Base-by-base conservation (phyloP, 2,797 vertebrate species). In the Lemur catta region DNA sequence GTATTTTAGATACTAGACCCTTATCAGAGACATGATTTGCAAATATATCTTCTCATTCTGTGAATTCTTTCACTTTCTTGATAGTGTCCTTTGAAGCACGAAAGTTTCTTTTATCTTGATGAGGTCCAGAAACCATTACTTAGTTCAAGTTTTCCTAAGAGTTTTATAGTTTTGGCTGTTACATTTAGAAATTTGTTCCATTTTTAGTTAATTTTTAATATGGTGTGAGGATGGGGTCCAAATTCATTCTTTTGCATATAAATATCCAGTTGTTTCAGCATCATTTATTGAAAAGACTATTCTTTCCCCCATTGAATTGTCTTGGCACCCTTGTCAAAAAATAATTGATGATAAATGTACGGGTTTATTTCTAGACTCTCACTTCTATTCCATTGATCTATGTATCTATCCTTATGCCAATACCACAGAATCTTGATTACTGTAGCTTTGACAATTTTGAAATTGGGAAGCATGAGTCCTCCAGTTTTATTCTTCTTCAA, bases 191-290 rank as follows among this genome's bases (percentile, higher is more conserved):
- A 52, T 76, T 72, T 52, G 41, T 61, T 72, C 35, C 10, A 75
- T 38, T 91, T 91, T 89, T 75, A 52, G 48, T 79, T 84, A 43
- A 46, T 75, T 96, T 93, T 88, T 94, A 20, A 85, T 28, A 74
- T 35, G 59, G 75, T 33, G 8, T 72, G 41, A 72, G 11, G 24
- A 92, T 79, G 12, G 26, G 50, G 20, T 86, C n/a, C 57, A 59
- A 52, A 52, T 59, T 74, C 67, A 69, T 63, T 75, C 59, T 80
- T 91, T 91, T 61, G 20, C 18, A 4, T 33, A 22, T 84, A 43
- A 30, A n/a, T 61, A 81, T 41, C 5, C n/a, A 24, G 43, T 65
- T 87, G 17, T 43, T 67, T 63, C 30, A 61, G 20, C 61, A 82
- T 72, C 33, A 9, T 57, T 92, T 50, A 1, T 74, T 96, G 63